Base-by-base conservation (phyloP, 2,113 vertebrate genomes). In the Melanocharis versteri region DNA sequence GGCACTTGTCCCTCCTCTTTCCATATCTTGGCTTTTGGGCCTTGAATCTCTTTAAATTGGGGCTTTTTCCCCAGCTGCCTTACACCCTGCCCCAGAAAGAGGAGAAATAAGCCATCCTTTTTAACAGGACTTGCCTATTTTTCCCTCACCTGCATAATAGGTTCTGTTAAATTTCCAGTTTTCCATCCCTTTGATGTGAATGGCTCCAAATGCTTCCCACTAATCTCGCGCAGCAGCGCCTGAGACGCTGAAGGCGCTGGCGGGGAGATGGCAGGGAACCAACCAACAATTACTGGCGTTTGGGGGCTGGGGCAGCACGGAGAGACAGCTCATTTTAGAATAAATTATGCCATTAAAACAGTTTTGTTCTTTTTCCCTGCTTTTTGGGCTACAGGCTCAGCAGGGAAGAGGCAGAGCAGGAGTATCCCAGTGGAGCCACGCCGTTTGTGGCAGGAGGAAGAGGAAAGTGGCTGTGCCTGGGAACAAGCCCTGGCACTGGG, bases 141-240 rank as follows among this genome's bases (percentile, higher is more conserved):
- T 35, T 3, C n/a, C 54, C 44, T 80, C 89, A 93, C 94, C 93
- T 94, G 91, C 79, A 51, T 79, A 93, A 96, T 73, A 6, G 1
- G 1, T 28, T 83, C 86, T 83, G 89, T 79, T 93, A 77, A 94
- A 93, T 94, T 79, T 90, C 87, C 72, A 72, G 76, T 75, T 83
- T 92, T 33, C 92, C 65, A 37, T 89, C 61, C 84, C 88, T 97
- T 97, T 97, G 95, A 96, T 94, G 92, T 79, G 18, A 47, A 48
- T 65, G 90, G 58, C 92, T 97, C 91, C 47, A 64, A 91, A 66
- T 10, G 18, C 81, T 45, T 83, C 77, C 78, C 0, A 2, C 94
- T 97, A 88, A 94, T 94, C 92, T 87, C 53, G 5, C 2, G 8
- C 93, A 82, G 95, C 76, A 22, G 78, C 2, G 61, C 56, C 89